These are phyloP conservation scores for Brachyopa scutellaris DNA, from an alignment of 2,888 invertebrate species.

Conservation along the genomic window DNA sequence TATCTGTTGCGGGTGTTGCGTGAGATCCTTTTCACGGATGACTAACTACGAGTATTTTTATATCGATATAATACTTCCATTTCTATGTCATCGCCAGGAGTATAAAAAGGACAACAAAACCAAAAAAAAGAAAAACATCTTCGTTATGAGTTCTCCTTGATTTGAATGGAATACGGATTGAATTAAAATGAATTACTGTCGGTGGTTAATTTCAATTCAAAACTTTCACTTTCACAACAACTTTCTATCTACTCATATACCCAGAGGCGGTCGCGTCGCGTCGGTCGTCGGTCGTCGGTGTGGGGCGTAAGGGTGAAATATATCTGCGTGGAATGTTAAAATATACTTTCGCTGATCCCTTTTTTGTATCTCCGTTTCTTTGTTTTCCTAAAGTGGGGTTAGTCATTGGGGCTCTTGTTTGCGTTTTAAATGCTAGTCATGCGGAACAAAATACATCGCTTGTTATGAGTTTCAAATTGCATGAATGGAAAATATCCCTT, in stretches of 20 bases:
- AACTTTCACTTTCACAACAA: too few species aligned
- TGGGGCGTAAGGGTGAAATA: background rate
- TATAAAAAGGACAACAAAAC: background rate
- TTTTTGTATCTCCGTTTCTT: background rate
- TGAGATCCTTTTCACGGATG: slow-evolving; percentile 12
- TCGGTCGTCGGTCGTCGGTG: too few species aligned
- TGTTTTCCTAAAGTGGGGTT: background rate
- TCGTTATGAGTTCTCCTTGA: slow-evolving; percentile 24
- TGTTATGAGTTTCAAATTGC: slow-evolving; percentile 42
- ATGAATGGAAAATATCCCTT: slow-evolving; percentile 32
- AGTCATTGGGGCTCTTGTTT: background rate
- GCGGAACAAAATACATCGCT: slow-evolving; percentile 43
- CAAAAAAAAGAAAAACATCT: background rate
- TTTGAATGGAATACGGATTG: slow-evolving; percentile 35
- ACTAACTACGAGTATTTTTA: slow-evolving; percentile 1
- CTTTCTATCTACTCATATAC: background rate
- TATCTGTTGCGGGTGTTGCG: slow-evolving; percentile 8
- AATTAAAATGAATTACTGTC: slow-evolving; percentile 40
- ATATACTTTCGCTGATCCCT: background rate
- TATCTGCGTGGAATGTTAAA: slow-evolving; percentile 42
- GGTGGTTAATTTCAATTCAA: slow-evolving; percentile 30
- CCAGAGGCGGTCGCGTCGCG: background rate
- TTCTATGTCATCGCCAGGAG: slow-evolving; percentile 1
- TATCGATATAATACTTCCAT: slow-evolving; percentile 4
- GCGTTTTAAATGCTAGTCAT: slow-evolving; percentile 19